Percentiles rank a stretch among this genome's conserved stretches.
Conservation (phyloP, 2,797 vertebrate genomes). For the Sphaeramia orbicularis region DNA sequence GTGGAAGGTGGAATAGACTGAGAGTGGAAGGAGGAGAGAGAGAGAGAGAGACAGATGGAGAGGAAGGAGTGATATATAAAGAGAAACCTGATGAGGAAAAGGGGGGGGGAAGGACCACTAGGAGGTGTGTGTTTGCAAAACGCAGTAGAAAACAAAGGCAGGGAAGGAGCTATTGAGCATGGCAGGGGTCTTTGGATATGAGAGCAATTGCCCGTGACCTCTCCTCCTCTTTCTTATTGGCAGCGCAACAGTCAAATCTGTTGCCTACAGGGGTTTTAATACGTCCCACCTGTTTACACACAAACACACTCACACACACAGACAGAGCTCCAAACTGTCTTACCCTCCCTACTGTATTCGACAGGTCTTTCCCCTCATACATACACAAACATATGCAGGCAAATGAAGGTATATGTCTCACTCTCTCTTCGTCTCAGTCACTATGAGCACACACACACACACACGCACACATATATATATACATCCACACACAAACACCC, state of each 20-base stretch:
- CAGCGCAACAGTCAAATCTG: constrained; percentile 63
- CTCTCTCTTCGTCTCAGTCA: not conserved
- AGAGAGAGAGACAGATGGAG: constrained; percentile 25
- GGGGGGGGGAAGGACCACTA: constrained; percentile 17
- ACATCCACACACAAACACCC: constrained; percentile 43
- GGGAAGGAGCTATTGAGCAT: constrained; percentile 45
- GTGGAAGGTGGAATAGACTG: constrained; percentile 66
- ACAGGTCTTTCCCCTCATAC: not conserved
- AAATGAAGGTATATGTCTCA: constrained; percentile 29
- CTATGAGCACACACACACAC: constrained; percentile 14
- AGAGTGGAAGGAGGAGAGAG: constrained; percentile 18
- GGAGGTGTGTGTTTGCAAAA: constrained; percentile 20
- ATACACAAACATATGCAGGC: constrained; percentile 24
- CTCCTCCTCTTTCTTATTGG: constrained; percentile 58
- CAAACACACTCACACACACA: constrained; percentile 27
- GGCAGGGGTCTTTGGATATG: constrained; percentile 52
- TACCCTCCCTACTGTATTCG: not conserved
- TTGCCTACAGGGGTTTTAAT: constrained; percentile 65
- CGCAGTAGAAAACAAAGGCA: constrained; percentile 23
- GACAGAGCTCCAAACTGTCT: constrained; percentile 7
- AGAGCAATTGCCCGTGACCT: constrained; percentile 61
- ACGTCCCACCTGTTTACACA: constrained; percentile 67
- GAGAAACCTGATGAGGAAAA: constrained; percentile 49
- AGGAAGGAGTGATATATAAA: constrained; percentile 45
- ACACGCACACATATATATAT: constrained; percentile 17